These are phyloP conservation scores for Tetragonula clypearis DNA, from an alignment of 1,140 invertebrate species.

Conservation along the genomic window DNA sequence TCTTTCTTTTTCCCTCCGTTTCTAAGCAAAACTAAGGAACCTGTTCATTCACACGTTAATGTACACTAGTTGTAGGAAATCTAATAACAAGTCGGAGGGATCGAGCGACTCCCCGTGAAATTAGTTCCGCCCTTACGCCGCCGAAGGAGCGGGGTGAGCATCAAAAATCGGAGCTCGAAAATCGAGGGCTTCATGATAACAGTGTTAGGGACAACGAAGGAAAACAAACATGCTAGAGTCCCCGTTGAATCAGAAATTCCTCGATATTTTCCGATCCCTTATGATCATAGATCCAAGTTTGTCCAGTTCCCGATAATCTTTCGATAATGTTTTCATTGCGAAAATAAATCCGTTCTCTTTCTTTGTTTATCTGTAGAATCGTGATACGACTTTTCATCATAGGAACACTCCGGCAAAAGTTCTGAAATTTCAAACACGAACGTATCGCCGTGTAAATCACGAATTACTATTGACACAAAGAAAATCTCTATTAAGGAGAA, in stretches of 20 bases:
- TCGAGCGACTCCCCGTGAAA: constrained; percentile 56
- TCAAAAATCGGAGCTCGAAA: neutral
- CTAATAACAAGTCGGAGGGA: constrained; percentile 60
- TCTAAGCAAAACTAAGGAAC: neutral
- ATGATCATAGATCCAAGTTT: neutral
- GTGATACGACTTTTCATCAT: neutral
- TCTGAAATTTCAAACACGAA: neutral
- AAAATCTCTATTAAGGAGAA: neutral
- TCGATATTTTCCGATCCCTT: neutral
- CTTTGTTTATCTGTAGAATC: neutral
- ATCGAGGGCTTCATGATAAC: constrained; percentile 17
- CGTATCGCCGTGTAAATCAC: neutral
- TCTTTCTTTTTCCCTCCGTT: neutral
- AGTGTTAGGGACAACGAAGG: neutral
- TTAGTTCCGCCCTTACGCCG: constrained; percentile 46
- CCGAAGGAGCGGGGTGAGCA: neutral
- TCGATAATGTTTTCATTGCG: neutral
- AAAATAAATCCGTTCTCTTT: too few relatives aligned
- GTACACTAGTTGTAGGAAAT: constrained; percentile 48
- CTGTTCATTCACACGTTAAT: neutral
- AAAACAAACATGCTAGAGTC: constrained; percentile 32
- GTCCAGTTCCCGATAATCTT: neutral
- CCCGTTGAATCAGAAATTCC: neutral
- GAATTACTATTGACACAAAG: neutral
- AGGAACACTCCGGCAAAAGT: neutral